phyloP scores from a whole-genome alignment of 1,140 invertebrate species.

The Drosophila hydei region DNA sequence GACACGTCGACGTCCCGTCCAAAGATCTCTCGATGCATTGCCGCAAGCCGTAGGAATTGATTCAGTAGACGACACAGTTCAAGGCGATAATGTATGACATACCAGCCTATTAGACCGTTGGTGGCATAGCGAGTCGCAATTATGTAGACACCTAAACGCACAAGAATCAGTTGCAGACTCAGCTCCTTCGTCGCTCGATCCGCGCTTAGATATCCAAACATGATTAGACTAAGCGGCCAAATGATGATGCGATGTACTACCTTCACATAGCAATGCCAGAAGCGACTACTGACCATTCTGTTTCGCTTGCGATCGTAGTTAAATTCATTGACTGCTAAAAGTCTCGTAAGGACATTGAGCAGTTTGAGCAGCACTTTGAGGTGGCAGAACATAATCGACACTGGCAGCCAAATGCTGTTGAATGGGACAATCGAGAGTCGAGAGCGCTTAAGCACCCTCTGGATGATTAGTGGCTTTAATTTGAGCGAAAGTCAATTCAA shows the following conservation, averaged over 20 bases:
- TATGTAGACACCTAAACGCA: background rate
- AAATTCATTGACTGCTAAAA: constrained; percentile 2
- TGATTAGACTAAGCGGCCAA: background rate
- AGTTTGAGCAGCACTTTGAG: constrained; percentile 1
- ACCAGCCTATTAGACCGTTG: background rate
- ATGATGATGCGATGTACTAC: background rate
- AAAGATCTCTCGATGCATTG: constrained; percentile 1
- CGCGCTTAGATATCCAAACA: background rate
- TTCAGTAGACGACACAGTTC: background rate
- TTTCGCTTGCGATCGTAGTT: background rate
- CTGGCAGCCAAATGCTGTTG: background rate
- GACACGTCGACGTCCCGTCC: background rate
- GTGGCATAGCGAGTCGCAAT: background rate
- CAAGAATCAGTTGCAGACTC: background rate
- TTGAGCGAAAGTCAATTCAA: background rate
- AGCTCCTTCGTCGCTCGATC: background rate
- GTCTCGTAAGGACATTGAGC: background rate
- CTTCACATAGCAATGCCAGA: background rate
- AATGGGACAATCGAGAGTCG: too few species aligned
- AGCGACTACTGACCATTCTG: background rate
- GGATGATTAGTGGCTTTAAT: background rate
- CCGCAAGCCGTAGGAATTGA: background rate
- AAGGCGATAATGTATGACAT: background rate
- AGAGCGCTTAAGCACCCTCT: background rate
- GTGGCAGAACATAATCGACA: background rate